Conservation (phyloP, 2,888 invertebrate species). For the Crematogaster levior region DNA sequence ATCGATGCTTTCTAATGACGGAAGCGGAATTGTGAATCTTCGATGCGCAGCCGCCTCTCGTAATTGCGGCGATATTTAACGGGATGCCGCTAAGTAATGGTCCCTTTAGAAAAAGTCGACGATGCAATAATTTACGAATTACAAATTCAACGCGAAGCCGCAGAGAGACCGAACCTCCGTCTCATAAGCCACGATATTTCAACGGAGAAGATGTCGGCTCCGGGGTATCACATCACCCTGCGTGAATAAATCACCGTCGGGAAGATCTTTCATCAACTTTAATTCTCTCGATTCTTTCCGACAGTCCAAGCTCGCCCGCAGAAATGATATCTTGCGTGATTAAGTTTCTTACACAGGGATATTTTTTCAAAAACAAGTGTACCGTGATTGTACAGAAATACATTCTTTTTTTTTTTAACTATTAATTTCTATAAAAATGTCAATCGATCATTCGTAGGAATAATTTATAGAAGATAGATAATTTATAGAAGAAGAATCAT, state of each 20-base stretch:
- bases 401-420: neutral
- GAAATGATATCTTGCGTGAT: conserved; percentile 68
- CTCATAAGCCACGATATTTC: conserved; percentile 78
- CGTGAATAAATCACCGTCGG: conserved; percentile 76
- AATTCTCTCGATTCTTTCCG: conserved; percentile 71
- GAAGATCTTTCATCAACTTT: conserved; percentile 76
- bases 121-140: conserved; percentile 77
- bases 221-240: conserved; percentile 73
- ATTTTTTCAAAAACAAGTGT: conserved; percentile 12
- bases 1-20: conserved; percentile 61
- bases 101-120: conserved; percentile 71
- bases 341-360: conserved; percentile 51
- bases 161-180: conserved; percentile 55
- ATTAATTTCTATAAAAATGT: conserved; percentile 4
- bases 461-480: too few species aligned
- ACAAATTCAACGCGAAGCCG: conserved; percentile 76
- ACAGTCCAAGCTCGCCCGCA: conserved; percentile 46
- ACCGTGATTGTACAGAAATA: conserved; percentile 4
- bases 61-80: conserved; percentile 74
- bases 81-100: conserved; percentile 71
- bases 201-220: conserved; percentile 69
- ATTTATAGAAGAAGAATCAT: too few species aligned
- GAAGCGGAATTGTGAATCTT: conserved; percentile 41
- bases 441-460: neutral
- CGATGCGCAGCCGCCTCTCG: conserved; percentile 52